Conservation (phyloP, 2,888 invertebrate species). For the Drepana falcataria region DNA sequence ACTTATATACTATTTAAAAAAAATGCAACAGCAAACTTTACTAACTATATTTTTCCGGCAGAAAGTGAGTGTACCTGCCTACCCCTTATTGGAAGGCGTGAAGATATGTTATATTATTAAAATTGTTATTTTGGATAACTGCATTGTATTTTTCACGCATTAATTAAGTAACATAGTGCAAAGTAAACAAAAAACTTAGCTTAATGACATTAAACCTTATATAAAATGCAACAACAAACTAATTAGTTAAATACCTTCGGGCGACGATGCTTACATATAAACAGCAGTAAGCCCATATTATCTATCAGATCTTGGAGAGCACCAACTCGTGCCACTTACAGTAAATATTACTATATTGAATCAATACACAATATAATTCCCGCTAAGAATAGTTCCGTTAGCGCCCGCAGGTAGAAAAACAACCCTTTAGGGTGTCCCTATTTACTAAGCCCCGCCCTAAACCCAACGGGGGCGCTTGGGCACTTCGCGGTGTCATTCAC, state of each 20-base stretch:
- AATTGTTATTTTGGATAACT: no score
- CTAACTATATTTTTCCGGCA: no score
- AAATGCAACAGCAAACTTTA: no score
- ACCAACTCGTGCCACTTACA: neutral
- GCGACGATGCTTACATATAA: neutral
- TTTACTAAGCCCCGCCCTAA: slow-evolving; percentile 27
- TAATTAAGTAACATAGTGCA: no score
- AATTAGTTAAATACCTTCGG: neutral
- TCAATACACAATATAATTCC: neutral
- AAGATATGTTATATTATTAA: no score
- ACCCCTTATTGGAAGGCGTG: no score
- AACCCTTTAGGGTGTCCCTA: slow-evolving; percentile 29
- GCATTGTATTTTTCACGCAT: no score
- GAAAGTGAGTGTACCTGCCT: no score
- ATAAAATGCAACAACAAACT: neutral
- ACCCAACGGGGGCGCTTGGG: slow-evolving; percentile 13
- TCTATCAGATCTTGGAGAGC: neutral
- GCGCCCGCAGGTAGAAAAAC: slow-evolving; percentile 20
- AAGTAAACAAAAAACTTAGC: no score
- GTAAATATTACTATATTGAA: neutral
- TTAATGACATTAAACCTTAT: no score
- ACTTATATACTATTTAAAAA: no score
- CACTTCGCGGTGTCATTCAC: slow-evolving; percentile 21
- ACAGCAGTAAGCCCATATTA: neutral
- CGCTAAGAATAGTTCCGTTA: slow-evolving; percentile 19